Base-by-base conservation (phyloP, 2,888 invertebrate species). In the Pilophorus perplexus region DNA sequence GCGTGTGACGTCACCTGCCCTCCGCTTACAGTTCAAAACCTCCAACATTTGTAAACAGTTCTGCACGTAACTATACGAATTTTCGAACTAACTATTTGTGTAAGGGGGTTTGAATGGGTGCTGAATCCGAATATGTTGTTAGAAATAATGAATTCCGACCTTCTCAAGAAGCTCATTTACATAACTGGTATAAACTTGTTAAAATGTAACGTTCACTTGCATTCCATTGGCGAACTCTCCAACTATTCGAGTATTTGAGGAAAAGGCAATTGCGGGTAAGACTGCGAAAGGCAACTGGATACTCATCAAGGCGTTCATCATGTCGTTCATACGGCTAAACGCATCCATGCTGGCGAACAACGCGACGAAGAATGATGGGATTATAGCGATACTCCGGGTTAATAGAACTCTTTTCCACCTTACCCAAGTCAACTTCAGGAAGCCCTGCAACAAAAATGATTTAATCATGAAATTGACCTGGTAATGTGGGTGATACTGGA, bases 231-330 rank as follows among this genome's bases (percentile, higher is more conserved):
- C 84, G 76, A 92, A 93, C 73, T 89, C 86, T 33, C 89, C 88
- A 93, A 93, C 93, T 55, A 93, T 85, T 50, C 83, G 79, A 2
- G 78, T 75, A 71, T 86, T 86, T 65, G 89, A 88, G 0, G 91
- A 91, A 75, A 93, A 92, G 0, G 91, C 90, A 66, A 93, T 85
- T 1, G 89, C 87, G 3, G 93, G 93, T 68, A 93, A 81, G 2
- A 89, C 84, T 0, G 93, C 93, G 75, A 93, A 93, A 0, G 93
- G 93, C 70, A 93, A 78, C 76, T 91, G 91, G 14, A 93, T 78
- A 71, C 88, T 86, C 90, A 92, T 90, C 4, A 93, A 82, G 0
- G 90, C 90, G 77, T 93, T 93, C 44, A 93, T 78, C 33, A 88
- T 79, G 75, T 92, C 91, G 76, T 93, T 93, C 89, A 93, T 87